phyloP scores from a whole-genome alignment of 2,797 vertebrate genomes.

The Botia almorhae region DNA sequence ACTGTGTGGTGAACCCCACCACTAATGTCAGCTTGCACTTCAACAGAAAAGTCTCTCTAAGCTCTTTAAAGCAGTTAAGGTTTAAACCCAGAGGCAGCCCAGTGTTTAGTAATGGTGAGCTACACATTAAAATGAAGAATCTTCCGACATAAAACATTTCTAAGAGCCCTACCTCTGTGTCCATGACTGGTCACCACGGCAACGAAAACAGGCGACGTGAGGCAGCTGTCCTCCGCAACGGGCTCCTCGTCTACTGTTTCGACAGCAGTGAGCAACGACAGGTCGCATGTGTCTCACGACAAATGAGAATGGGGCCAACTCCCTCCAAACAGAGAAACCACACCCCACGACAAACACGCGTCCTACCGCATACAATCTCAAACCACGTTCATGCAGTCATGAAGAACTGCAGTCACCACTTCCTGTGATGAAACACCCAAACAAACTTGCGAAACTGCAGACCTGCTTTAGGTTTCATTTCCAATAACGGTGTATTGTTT shows the following conservation, averaged over 20 bases:
- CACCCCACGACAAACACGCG: constrained; percentile 29
- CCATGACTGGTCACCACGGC: constrained; percentile 70
- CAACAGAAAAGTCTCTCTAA: constrained; percentile 28
- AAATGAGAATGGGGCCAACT: constrained; percentile 15
- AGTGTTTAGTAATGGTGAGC: constrained; percentile 17
- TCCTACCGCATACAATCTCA: constrained; percentile 25
- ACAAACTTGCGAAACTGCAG: background rate
- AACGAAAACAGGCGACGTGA: constrained; percentile 3
- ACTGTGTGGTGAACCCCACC: constrained; percentile 9
- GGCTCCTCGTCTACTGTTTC: constrained; percentile 9
- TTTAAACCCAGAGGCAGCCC: background rate
- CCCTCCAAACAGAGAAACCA: constrained; percentile 44
- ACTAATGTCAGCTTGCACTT: constrained; percentile 23
- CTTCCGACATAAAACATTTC: background rate
- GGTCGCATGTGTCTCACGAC: constrained; percentile 45
- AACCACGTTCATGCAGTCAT: constrained; percentile 29
- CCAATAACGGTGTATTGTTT: no score
- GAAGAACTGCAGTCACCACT: constrained; percentile 70
- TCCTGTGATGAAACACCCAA: constrained; percentile 79
- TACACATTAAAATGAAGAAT: no score
- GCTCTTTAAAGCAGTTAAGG: background rate
- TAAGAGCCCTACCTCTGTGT: constrained; percentile 76
- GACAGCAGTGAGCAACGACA: constrained; percentile 10
- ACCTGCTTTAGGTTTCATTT: no score
- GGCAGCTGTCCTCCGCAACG: constrained; percentile 25